Evolutionary conservation across 2,113 vertebrate genomes (phyloP), one percentile per base, ranked within the genome.

Genomic region (Ciconia maguari): DNA sequence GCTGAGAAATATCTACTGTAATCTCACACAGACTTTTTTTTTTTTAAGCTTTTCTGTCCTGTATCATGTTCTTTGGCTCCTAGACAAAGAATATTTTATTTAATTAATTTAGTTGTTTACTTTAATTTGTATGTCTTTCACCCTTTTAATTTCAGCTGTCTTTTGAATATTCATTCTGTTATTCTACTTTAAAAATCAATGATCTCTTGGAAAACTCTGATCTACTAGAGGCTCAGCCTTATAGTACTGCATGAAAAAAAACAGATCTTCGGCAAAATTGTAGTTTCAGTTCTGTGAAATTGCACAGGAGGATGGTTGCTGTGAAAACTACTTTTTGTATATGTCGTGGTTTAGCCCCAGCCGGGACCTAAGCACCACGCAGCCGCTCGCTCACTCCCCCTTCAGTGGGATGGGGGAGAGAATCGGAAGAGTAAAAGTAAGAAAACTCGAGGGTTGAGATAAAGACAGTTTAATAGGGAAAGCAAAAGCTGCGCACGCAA

Each of bases 151-250:
- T 90, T 85, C 20, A 80, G 11, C 32, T 71, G 7, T 18, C 65
- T 55, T 83, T 82, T 91, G 51, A 85, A 83, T 46, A 74, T 81
- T 75, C 15, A 42, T 83, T 84, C 18, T 13, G 3, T 92, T 82
- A 79, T 85, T 96, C 44, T 76, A 38, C 60, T 97, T 95, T 61
- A 96, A 89, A 97, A 96, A 78, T 77, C n/a, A 85, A 15, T 81
- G 29, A 13, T 55, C 26, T 84, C 13, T 44, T 57, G 27, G n/a
- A 57, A 81, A 92, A 82, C 11, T 48, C 9, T 84, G 9, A 32
- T 79, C 62, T 81, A 49, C 15, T 75, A 38, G 49, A 51, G 30
- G 12, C 32, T 96, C 27, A 90, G 41, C 52, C 89, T 95, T 72
- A 70, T 9, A 79, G 65, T 66, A 49, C 41, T 72, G 82, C 26